Percentiles rank a stretch among this genome's conserved stretches.
phyloP scores from a whole-genome alignment of 2,113 vertebrate genomes.

The Carlito syrichta region DNA sequence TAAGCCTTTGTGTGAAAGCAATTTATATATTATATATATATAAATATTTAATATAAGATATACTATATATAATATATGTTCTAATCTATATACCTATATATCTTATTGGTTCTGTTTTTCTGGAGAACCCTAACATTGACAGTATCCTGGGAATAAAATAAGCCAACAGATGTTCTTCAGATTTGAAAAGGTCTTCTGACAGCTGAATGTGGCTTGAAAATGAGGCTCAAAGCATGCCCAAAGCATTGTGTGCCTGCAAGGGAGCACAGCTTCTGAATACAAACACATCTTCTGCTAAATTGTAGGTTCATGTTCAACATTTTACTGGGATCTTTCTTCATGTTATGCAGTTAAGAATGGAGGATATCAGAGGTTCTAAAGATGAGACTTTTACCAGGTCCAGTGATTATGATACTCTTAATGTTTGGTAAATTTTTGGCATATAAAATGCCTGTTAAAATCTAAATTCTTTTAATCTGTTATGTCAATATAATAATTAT shows the following conservation, averaged over 20 bases:
- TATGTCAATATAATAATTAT: background rate
- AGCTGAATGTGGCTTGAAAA: background rate
- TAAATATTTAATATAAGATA: too few species aligned
- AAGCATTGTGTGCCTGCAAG: background rate
- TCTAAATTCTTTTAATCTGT: background rate
- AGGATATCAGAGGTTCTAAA: background rate
- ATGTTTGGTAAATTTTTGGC: background rate
- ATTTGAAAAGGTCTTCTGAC: background rate
- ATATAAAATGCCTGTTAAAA: background rate
- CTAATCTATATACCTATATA: too few species aligned
- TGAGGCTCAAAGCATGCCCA: background rate
- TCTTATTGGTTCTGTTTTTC: background rate
- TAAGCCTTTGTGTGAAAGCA: background rate
- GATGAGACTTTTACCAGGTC: background rate
- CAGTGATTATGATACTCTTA: background rate
- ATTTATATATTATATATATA: background rate
- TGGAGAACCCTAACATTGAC: background rate
- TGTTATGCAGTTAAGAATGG: background rate
- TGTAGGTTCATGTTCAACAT: background rate
- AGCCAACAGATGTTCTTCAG: background rate
- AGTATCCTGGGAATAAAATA: background rate
- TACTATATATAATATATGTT: too few species aligned
- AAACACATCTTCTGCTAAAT: background rate
- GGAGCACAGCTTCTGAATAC: background rate
- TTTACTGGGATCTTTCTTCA: background rate